Base-by-base conservation (phyloP, 1,140 invertebrate species). In the Drosophila arawakana region DNA sequence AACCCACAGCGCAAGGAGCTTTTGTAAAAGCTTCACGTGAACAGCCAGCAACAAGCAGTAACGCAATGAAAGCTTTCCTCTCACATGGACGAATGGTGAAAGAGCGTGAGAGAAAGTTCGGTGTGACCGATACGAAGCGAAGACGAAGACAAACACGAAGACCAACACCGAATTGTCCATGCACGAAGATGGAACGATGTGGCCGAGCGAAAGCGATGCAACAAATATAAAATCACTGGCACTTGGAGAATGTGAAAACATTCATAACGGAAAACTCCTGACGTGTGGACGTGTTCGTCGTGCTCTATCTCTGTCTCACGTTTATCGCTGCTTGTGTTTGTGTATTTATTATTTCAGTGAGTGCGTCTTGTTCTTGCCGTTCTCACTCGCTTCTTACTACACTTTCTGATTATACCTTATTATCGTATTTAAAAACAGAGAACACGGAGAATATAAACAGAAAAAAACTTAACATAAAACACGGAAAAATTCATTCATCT, bases 231-330 rank as follows among this genome's bases (percentile, higher is more conserved):
- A 78, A 89, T 78, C 69, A 67, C 61, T 54, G 52, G 39, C 44
- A 54, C 46, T 70, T 88, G 80, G 68, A 67, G 70, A 76, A 70
- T 74, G 65, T 41, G 55, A 89, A 89, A 80, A 78, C 84, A 88
- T 84, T 88, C 66, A 65, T 80, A 80, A 84, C 83, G 77, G 73
- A 73, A 89, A 84, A 77, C 76, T 85, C 77, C 80, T 80, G 73
- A 21, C 81, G 75, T 65, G 57, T 61, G 68, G 78, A 85, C 73
- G 84, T 83, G 66, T 68, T 65, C 70, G 63, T 70, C 81, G 78
- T 65, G 50, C 18, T 71, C 30, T 73, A 34, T 65, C 43, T 58
- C 67, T 83, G 52, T 80, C 60, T 72, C 77, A 81, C 83, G 73
- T 78, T 69, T 89, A 77, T 81, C 65, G 80, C 77, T 80, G 65